Percentiles rank a stretch among this genome's conserved stretches.
These are phyloP conservation scores for Malthinus seriepunctatus DNA, from an alignment of 2,888 invertebrate species.

Conservation along the genomic window DNA sequence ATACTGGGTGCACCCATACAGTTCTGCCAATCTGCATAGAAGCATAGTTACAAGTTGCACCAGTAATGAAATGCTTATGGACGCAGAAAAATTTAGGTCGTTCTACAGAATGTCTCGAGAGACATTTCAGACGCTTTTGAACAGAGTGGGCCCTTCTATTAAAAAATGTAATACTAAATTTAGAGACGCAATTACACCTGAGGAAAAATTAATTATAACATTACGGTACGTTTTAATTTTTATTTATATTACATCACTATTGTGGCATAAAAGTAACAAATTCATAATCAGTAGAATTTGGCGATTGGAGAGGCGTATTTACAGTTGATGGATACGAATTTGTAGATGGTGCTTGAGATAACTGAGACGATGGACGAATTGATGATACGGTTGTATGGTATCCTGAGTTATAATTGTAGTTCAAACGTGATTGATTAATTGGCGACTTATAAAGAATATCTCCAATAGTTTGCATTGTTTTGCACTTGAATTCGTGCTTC, in stretches of 20 bases:
- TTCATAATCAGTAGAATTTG: background rate
- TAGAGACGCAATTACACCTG: background rate
- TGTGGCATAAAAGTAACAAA: background rate
- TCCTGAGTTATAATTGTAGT: background rate
- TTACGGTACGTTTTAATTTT: background rate
- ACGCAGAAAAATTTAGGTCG: too few relatives aligned
- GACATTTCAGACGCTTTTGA: too few relatives aligned
- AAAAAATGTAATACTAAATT: background rate
- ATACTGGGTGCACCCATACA: too few relatives aligned
- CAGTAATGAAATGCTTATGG: too few relatives aligned
- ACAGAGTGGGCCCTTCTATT: too few relatives aligned
- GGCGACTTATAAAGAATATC: constrained; percentile 6
- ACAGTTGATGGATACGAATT: background rate
- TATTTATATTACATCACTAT: background rate
- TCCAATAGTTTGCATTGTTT: constrained; percentile 19
- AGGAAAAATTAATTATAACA: background rate
- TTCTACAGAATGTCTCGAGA: too few relatives aligned
- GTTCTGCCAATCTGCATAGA: too few relatives aligned
- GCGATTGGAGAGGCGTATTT: background rate
- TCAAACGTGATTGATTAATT: background rate
- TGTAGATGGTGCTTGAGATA: background rate
- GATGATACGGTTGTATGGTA: background rate
- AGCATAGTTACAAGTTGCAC: too few relatives aligned
- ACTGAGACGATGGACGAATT: background rate
- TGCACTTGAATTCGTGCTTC: constrained; percentile 16